Base-by-base conservation (phyloP, 1,140 invertebrate genomes). In the Trachymyrmex septentrionalis region DNA sequence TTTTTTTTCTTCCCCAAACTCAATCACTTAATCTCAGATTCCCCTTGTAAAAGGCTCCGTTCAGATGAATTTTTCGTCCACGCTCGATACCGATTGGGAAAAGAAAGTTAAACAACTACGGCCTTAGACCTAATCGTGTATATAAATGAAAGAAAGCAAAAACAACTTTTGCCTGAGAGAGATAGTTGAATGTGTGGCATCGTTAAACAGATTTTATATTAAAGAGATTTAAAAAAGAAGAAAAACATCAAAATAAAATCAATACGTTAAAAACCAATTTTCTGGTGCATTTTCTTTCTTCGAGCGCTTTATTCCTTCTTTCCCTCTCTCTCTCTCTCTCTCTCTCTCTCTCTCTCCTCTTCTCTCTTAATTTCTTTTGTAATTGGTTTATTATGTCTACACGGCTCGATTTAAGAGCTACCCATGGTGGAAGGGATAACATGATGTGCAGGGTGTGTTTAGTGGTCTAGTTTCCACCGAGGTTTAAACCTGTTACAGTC, bases 131-230 rank as follows among this genome's bases (percentile, higher is more conserved):
- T 94, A 95, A 94, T 94, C 94, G 93, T 94, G 94, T 95, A 94
- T 88, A 95, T 95, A 95, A 90, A 91, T 90, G 85, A 92, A 91
- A 91, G 87, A 92, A 92, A 91, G 89, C 85, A 91, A 91, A 90
- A 93, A 93, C 87, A 92, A 94, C 93, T 92, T 92, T 94, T 93
- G 92, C 88, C 87, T 91, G 92, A 94, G 88, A 94, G 92, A 94
- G 92, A 92, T 93, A 93, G 91, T 94, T 93, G 92, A 94, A 91
- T 93, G 94, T 92, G 94, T 94, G 95, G 94, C 94, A 95, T 95
- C 94, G 93, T 94, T 95, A 93, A 93, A 94, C 91, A 95, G 95
- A 94, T 95, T 95, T 95, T 95, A 95, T 95, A 95, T 95, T 92
- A 89, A 94, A 95, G 94, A 95, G 92, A 94, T 95, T 94, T 94